Evolutionary conservation across 2,113 vertebrate genomes (phyloP), one percentile per base, ranked within the genome.

Genomic region (Pyrgilauda ruficollis): DNA sequence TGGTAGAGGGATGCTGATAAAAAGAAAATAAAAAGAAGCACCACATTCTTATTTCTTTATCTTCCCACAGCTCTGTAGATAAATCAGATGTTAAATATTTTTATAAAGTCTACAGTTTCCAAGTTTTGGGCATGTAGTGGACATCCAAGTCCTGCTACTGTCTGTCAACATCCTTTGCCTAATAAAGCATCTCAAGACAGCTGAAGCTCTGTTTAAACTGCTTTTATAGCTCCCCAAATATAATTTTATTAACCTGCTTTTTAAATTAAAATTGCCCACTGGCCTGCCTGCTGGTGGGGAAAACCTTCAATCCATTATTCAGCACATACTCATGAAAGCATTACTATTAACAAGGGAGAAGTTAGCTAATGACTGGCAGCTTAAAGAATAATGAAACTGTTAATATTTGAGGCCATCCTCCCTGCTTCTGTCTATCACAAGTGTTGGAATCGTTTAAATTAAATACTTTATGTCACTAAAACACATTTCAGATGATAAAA

Each of bases 271-370:
- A 18, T 78, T 82, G 52, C 62, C 69, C 75, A 84, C 26, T 69
- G n/a, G n/a, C 46, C 46, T 37, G 26, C 46, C 84, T 68, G 47
- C 47, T 82, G 44, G 35, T 87, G 49, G 55, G 77, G 43, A 88
- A 95, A 90, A 70, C 62, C 53, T 76, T 49, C 80, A 59, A 76
- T 53, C 52, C 58, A 66, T 83, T 88, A 92, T 74, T 94, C 79
- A 94, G 79, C 62, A 80, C 37, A 69, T 85, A 86, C 62, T 70
- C 55, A 41, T 43, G 35, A 58, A 80, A 91, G 17, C 43, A 50
- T 85, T 93, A 79, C 61, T 85, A 90, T 69, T 90, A 96, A 74
- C 79, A 86, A 77, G 85, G 88, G 85, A 92, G 63, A 95, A 86
- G 92, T 84, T 85, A 68, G 72, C 77, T 92, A 94, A 96, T 81